A percentile compares a stretch with the other conserved stretches of the same genome.
Conservation (phyloP, 2,113 vertebrate genomes). For the Heterochromis multidens region DNA sequence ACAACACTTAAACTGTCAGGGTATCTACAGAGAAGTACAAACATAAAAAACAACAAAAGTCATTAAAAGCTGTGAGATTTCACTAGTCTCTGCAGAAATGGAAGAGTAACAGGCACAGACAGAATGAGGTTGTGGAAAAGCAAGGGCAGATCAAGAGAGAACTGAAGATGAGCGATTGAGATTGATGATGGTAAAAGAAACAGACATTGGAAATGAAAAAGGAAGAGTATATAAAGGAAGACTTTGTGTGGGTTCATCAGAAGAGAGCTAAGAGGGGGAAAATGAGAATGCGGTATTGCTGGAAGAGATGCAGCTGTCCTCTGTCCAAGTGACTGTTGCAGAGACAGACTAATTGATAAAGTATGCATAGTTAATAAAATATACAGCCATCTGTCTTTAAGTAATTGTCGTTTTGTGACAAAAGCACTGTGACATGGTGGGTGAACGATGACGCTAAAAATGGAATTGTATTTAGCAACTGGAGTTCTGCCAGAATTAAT, state of each 20-base stretch:
- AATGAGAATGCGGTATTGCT: neutral
- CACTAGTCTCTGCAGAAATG: neutral
- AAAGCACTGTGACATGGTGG: neutral
- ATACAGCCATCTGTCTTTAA: neutral
- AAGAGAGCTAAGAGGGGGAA: neutral
- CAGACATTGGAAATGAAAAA: neutral
- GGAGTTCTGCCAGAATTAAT: slow-evolving; percentile 13
- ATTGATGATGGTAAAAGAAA: slow-evolving; percentile 3
- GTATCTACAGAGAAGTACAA: neutral
- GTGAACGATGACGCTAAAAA: neutral
- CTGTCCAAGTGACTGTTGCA: neutral
- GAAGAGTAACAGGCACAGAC: neutral
- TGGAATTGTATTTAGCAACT: neutral
- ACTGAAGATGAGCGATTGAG: neutral
- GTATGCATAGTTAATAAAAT: slow-evolving; percentile 3
- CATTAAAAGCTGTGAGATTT: neutral
- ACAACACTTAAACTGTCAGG: neutral
- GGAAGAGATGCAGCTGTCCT: neutral
- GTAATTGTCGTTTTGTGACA: neutral
- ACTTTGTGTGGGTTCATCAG: neutral
- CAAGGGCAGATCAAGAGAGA: slow-evolving; percentile 12
- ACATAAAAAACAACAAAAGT: neutral
- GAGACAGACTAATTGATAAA: slow-evolving; percentile 7
- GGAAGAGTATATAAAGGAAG: neutral
- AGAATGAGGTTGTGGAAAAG: neutral